phyloP scores from a whole-genome alignment of 2,797 vertebrate genomes.

The Heterohyrax brucei region DNA sequence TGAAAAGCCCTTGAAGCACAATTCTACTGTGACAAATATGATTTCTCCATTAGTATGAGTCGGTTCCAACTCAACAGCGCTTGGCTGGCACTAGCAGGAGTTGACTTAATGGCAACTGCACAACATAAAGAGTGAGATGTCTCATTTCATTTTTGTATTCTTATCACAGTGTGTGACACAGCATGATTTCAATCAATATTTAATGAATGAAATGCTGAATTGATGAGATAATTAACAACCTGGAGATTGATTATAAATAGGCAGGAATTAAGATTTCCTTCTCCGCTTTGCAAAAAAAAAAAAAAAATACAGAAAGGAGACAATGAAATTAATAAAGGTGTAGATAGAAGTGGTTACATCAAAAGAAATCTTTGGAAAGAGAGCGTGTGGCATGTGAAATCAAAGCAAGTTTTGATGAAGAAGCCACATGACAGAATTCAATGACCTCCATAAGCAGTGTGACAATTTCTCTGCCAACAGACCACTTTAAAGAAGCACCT shows the following conservation, averaged over 20 bases:
- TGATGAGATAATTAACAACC: background rate
- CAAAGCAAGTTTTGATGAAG: background rate
- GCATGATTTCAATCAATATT: background rate
- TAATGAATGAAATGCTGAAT: background rate
- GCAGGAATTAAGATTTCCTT: background rate
- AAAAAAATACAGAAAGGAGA: background rate
- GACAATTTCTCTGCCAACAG: background rate
- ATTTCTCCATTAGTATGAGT: no score
- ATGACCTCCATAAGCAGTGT: background rate
- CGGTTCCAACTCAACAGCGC: no score
- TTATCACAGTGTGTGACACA: background rate
- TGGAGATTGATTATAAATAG: background rate
- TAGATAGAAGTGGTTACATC: background rate
- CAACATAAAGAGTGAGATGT: no score
- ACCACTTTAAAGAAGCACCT: background rate
- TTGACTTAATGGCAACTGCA: background rate
- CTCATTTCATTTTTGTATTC: background rate
- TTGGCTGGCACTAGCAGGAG: no score
- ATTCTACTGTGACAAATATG: no score
- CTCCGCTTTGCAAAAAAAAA: background rate
- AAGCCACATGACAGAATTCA: background rate
- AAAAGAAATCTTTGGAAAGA: constrained; percentile 4
- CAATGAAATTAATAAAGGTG: background rate
- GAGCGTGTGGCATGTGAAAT: background rate
- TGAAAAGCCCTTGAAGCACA: no score